phyloP scores from a whole-genome alignment of 2,113 vertebrate species.

The Silurus meridionalis region DNA sequence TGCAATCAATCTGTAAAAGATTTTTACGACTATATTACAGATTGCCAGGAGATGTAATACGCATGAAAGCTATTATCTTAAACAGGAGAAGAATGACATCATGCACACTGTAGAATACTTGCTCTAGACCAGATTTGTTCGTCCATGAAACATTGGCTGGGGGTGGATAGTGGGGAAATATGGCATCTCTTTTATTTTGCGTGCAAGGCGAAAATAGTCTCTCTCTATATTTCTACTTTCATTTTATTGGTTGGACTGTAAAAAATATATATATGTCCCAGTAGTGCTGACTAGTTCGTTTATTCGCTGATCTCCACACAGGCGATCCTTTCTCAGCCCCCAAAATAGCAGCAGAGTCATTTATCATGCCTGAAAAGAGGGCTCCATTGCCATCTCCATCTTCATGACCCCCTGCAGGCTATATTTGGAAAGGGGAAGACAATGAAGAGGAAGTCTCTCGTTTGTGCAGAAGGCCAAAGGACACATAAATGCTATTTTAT shows the following conservation, averaged over 20 bases:
- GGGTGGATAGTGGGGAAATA: conserved; percentile 34
- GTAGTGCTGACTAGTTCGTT: conserved; percentile 58
- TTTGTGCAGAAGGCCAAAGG: not conserved
- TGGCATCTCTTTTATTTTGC: conserved; percentile 30
- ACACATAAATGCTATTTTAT: not conserved
- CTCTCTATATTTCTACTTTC: conserved; percentile 55
- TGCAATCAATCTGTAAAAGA: not conserved
- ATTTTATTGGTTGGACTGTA: conserved; percentile 56
- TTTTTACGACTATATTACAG: conserved; percentile 24
- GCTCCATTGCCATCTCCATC: conserved; percentile 45
- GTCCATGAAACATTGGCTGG: conserved; percentile 31
- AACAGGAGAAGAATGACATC: not conserved
- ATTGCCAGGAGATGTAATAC: conserved; percentile 10
- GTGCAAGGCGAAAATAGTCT: conserved; percentile 12
- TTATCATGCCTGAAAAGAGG: conserved; percentile 48
- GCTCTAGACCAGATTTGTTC: conserved; percentile 1
- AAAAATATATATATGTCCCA: conserved; percentile 48
- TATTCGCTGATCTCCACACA: conserved; percentile 60
- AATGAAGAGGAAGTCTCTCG: not conserved
- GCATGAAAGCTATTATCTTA: conserved; percentile 4
- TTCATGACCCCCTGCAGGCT: conserved; percentile 31
- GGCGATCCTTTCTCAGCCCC: conserved; percentile 50
- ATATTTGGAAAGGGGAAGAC: conserved; percentile 42
- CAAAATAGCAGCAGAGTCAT: conserved; percentile 56
- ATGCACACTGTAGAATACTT: conserved; percentile 13